A percentile compares a stretch with the other conserved stretches of the same genome.
phyloP scores from a whole-genome alignment of 1,140 invertebrate genomes.

The Macrobrachium rosenbergii region DNA sequence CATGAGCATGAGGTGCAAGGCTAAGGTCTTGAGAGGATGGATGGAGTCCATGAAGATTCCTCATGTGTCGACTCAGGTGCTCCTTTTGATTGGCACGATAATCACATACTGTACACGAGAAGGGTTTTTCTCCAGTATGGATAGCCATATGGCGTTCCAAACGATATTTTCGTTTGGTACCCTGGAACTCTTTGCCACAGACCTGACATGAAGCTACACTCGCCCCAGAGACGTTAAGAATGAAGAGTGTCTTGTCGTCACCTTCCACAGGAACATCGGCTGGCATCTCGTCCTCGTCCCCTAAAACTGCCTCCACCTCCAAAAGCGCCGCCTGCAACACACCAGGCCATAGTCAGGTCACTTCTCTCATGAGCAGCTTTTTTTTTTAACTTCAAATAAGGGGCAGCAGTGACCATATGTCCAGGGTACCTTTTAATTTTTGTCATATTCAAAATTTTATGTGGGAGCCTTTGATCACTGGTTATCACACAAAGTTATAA shows the following conservation, averaged over 20 bases:
- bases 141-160: slow-evolving; percentile 63
- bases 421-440: slow-evolving; percentile 20
- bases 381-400: slow-evolving; percentile 32
- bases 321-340: slow-evolving; percentile 59
- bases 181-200: slow-evolving; percentile 62
- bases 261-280: slow-evolving; percentile 20
- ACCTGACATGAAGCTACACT: slow-evolving; percentile 51
- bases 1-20: slow-evolving; percentile 47
- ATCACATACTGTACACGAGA: slow-evolving; percentile 71
- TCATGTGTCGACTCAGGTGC: slow-evolving; percentile 62
- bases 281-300: slow-evolving; percentile 43
- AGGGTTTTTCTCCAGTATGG: slow-evolving; percentile 71
- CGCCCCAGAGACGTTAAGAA: slow-evolving; percentile 22
- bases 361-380: slow-evolving; percentile 44
- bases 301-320: slow-evolving; percentile 55
- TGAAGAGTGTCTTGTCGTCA: slow-evolving; percentile 23
- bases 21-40: slow-evolving; percentile 31
- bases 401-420: slow-evolving; percentile 33
- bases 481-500: too few species aligned
- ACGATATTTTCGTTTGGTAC: slow-evolving; percentile 63
- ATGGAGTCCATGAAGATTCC: slow-evolving; percentile 48
- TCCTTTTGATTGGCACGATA: slow-evolving; percentile 68
- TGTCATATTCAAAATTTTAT: too few species aligned
- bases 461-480: too few species aligned
- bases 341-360: slow-evolving; percentile 56